These are phyloP conservation scores for Pyralis farinalis DNA, from an alignment of 2,888 invertebrate species.

Conservation along the genomic window DNA sequence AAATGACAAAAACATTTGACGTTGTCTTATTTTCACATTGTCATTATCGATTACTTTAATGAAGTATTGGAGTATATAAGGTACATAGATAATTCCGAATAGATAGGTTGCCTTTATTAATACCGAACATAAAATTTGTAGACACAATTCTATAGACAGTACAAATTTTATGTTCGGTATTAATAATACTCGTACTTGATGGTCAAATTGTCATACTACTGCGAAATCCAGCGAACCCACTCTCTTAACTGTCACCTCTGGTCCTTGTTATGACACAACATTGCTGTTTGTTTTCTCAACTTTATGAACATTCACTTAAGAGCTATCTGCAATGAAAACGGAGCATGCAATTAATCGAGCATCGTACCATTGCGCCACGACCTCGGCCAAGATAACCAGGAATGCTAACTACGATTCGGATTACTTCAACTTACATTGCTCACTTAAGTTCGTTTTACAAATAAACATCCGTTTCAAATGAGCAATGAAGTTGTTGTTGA, in stretches of 20 bases:
- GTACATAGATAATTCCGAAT: no score
- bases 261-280: slow-evolving; percentile 29
- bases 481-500: slow-evolving; percentile 26
- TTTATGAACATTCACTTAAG: slow-evolving; percentile 33
- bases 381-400: slow-evolving; percentile 35
- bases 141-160: no score
- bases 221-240: slow-evolving; percentile 19
- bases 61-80: no score
- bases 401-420: slow-evolving; percentile 24
- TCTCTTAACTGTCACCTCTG: slow-evolving; percentile 32
- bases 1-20: no score
- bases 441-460: background rate
- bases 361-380: slow-evolving; percentile 53
- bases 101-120: no score
- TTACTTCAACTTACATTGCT: slow-evolving; percentile 25
- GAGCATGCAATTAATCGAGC: slow-evolving; percentile 59
- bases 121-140: no score
- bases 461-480: slow-evolving; percentile 5
- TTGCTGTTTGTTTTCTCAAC: slow-evolving; percentile 35
- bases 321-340: slow-evolving; percentile 47
- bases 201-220: slow-evolving; percentile 12
- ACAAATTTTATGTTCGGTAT: background rate
- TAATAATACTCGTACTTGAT: no score
- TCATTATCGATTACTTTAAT: no score
- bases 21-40: no score